phyloP scores from a whole-genome alignment of 2,888 invertebrate species.

The Andrena dorsata region DNA sequence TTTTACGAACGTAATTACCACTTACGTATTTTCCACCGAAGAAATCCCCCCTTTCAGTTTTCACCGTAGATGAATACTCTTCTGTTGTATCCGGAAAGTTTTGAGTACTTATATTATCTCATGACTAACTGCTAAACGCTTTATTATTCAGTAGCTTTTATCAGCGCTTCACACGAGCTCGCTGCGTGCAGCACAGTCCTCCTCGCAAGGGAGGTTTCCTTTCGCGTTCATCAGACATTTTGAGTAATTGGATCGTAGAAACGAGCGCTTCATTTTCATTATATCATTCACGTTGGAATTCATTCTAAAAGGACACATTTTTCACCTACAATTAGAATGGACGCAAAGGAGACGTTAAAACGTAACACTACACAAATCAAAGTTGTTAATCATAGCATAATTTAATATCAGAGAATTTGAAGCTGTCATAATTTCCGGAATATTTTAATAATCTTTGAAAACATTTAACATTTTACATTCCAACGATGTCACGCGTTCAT shows the following conservation, averaged over 20 bases:
- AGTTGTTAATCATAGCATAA: too few relatives aligned
- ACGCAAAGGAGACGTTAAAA: neutral
- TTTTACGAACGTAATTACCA: constrained; percentile 24
- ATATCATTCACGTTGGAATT: neutral
- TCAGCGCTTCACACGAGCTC: constrained; percentile 83
- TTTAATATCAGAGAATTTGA: too few relatives aligned
- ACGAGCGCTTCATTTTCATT: neutral
- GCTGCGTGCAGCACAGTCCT: constrained; percentile 81
- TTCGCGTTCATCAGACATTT: constrained; percentile 21
- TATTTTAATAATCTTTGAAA: neutral
- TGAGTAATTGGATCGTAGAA: constrained; percentile 27
- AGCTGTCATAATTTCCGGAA: too few relatives aligned
- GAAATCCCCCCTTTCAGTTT: constrained; percentile 64
- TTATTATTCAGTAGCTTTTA: constrained; percentile 82
- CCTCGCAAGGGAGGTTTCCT: constrained; percentile 54
- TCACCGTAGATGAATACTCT: constrained; percentile 68
- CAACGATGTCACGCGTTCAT: neutral
- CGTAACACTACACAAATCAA: too few relatives aligned
- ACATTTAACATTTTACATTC: neutral
- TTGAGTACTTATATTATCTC: constrained; percentile 64
- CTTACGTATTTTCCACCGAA: constrained; percentile 59
- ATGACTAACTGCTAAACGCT: constrained; percentile 80
- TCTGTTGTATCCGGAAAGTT: constrained; percentile 65
- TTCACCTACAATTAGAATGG: neutral
- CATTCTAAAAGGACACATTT: neutral